Evolutionary conservation across 2,113 vertebrate species (phyloP), one percentile per base, ranked within the genome.

Genomic region (Formicarius rufipectus): DNA sequence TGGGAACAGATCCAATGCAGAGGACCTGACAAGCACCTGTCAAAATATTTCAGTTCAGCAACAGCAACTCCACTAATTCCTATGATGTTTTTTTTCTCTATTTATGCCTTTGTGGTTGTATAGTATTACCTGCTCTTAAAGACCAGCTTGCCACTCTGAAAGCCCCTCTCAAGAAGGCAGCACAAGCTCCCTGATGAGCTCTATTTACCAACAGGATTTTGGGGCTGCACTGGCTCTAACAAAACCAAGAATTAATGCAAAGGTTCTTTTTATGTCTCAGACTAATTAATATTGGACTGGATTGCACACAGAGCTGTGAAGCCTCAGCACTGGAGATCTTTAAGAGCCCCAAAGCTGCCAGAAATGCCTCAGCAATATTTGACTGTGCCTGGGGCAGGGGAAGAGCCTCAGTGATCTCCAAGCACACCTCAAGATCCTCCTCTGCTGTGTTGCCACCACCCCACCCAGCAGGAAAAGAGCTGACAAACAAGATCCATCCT

Each of bases 31-130:
- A 89, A 55, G 91, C 84, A 97, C 91, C 91, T 95, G 94, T 94
- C 96, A 96, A 95, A 97, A 97, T 95, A 97, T 95, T 97, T 84
- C 89, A 68, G 73, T 89, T 93, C 77, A 68, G 89, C 66, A 92
- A 25, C 16, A 94, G 68, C 95, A 94, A 96, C 90, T 91, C 73
- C 33, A 35, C 77, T 95, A 84, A 95, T 94, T 96, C 68, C 84
- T 84, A 37, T 44, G 20, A 28, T 35, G 24, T 42, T 66, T 91
- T 53, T 53, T 47, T 71, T 40, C 88, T 87, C 33, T 75, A 91
- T 89, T 92, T 91, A 94, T 44, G 30, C 39, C n/a, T 78, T 60
- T 44, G 45, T 37, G 73, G 47, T 20, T 71, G 14, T n/a, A 45
- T 24, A 77, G 59, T 25, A 89, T 84, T 71, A 92, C 44, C 86